Evolutionary conservation across 2,888 invertebrate genomes (phyloP), one percentile per base, ranked within the genome.

Genomic region (Drosophila parthenogenetica): DNA sequence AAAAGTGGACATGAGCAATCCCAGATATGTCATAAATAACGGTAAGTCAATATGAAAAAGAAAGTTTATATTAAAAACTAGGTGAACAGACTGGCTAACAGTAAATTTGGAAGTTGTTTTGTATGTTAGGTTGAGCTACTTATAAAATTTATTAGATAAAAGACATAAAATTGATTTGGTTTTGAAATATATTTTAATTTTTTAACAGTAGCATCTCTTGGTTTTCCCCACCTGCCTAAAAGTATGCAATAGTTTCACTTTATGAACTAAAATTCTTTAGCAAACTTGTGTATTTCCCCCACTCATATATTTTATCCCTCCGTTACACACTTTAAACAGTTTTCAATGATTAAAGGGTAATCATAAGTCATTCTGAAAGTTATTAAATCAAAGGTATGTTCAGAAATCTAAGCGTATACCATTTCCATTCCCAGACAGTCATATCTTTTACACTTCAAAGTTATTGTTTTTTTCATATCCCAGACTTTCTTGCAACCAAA

Each of bases 1-100:
- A 89, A 98, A 98, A 61, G 94, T 98, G 83, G 96, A 97, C 91
- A 95, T 96, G 87, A 94, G 94, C 78, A 97, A 97, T 93, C 95
- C 96, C 0, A 94, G 98, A 89, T 98, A 97, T 93, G 95, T 96
- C 55, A 94, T 98, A 65, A 94, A 97, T 79, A 96, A 97, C 81
- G 95, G 96, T 91, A 95, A 95, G 91, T 91, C n/a, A 48, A 53
- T 45, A n/a, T 40, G 11, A 16, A 17, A 69, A 5, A 17, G 3
- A 14, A 32, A n/a, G 17, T 49, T 5, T 5, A 1, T n/a, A 22
- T 45, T 13, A 11, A 11, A 45, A 19, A 5, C n/a, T 22, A 22
- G 45, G n/a, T n/a, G n/a, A n/a, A n/a, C n/a, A n/a, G n/a, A n/a
- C n/a, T n/a, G n/a, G n/a, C n/a, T n/a, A n/a, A n/a, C n/a, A n/a